Evolutionary conservation across 2,888 invertebrate species (phyloP).

Genomic region (Cylindroiulus punctatus): DNA sequence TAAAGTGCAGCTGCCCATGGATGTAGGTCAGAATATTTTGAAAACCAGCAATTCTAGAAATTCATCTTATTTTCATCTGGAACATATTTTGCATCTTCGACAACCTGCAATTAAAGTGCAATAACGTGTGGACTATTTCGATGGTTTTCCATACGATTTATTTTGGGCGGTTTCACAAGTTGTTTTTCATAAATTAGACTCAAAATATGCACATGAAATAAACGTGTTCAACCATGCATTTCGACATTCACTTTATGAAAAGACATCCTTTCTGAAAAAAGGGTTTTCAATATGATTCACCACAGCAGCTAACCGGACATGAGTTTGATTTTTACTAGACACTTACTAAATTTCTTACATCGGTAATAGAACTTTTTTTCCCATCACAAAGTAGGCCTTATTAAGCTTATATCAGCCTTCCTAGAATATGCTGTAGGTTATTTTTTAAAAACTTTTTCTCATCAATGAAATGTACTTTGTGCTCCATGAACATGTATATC

Average conservation of each 20-base stretch:
- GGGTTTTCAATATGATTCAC: not conserved
- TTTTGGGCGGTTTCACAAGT: not conserved
- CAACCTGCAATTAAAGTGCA: not conserved
- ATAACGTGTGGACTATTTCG: not conserved
- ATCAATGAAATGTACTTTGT: not conserved
- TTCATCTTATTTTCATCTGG: constrained; percentile 21
- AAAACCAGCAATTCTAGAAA: constrained; percentile 29
- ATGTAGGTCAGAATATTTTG: not conserved
- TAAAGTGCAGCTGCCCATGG: not conserved
- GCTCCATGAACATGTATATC: not conserved
- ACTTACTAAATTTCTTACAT: not conserved
- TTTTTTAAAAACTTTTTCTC: not conserved
- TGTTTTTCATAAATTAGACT: not conserved
- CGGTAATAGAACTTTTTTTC: no score
- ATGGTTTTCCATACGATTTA: not conserved
- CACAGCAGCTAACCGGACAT: not conserved
- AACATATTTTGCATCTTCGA: constrained; percentile 15
- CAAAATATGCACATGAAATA: not conserved
- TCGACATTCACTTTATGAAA: not conserved
- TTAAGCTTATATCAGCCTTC: no score
- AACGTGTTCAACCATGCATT: not conserved
- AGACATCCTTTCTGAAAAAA: not conserved
- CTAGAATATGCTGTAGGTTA: not conserved
- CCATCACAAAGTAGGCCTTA: no score
- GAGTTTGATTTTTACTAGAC: not conserved